These are phyloP conservation scores for Eidolon dupreanum DNA, from an alignment of 2,797 vertebrate genomes.

Conservation along the genomic window DNA sequence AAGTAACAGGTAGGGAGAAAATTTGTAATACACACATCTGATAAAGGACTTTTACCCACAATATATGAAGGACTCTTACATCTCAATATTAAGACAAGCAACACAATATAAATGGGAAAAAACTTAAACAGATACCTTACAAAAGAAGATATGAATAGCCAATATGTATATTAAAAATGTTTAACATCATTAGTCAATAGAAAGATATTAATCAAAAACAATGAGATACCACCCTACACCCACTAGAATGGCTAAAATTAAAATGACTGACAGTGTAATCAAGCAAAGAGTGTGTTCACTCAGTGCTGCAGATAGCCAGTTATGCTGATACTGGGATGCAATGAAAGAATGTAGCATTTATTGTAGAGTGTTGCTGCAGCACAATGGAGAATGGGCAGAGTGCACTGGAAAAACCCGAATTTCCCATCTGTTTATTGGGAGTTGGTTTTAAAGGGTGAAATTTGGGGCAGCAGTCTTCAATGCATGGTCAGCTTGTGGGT, in stretches of 20 bases:
- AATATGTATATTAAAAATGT: background rate
- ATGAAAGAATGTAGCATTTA: background rate
- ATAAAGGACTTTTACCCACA: background rate
- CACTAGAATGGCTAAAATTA: slow-evolving; percentile 4
- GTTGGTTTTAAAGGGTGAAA: background rate
- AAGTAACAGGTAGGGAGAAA: background rate
- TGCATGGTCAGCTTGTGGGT: background rate
- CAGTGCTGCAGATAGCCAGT: background rate
- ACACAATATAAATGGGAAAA: background rate
- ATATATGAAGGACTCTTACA: background rate
- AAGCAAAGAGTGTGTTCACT: background rate
- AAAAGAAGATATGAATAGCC: background rate
- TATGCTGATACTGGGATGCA: background rate
- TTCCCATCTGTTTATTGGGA: background rate
- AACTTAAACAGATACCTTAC: background rate
- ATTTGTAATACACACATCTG: background rate
- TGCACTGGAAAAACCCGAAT: background rate
- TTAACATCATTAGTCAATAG: slow-evolving; percentile 6
- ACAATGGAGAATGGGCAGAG: background rate
- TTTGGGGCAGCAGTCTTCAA: background rate
- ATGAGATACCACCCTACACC: background rate
- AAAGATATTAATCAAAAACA: slow-evolving; percentile 38
- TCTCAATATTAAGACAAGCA: slow-evolving; percentile 27
- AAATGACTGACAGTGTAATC: background rate
- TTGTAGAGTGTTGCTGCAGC: background rate